Evolutionary conservation across 2,797 vertebrate species (phyloP).

Genomic region (Rhincodon typus): DNA sequence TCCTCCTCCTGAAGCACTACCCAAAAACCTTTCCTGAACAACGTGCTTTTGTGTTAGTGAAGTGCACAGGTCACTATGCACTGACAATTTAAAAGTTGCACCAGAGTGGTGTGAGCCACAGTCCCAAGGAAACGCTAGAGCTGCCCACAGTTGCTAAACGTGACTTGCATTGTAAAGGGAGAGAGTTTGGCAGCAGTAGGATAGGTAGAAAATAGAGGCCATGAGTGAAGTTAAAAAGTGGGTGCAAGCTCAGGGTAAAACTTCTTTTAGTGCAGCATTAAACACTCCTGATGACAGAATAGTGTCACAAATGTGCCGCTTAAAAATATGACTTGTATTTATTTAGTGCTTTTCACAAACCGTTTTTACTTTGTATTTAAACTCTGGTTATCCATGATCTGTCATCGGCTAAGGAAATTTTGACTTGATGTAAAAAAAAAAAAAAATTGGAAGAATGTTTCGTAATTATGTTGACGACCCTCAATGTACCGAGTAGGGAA

Average conservation of each 20-base stretch:
- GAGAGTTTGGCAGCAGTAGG: not conserved
- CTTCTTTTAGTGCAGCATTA: not conserved
- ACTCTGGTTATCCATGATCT: not conserved
- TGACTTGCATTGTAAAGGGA: not conserved
- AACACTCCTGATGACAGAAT: not conserved
- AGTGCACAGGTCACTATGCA: not conserved
- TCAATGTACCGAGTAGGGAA: not conserved
- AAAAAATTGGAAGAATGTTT: not conserved
- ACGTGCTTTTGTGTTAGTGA: not conserved
- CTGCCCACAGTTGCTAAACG: not conserved
- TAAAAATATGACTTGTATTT: no score
- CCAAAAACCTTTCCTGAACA: not conserved
- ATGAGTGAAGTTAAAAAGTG: not conserved
- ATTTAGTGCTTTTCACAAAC: no score
- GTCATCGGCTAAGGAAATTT: not conserved
- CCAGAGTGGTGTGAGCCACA: not conserved
- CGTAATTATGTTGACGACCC: not conserved
- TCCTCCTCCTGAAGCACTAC: not conserved
- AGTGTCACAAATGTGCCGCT: no score
- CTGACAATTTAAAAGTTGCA: not conserved
- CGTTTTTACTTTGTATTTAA: not conserved
- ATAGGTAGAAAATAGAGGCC: not conserved
- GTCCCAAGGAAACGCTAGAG: not conserved
- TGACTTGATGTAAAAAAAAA: not conserved
- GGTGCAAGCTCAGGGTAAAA: not conserved